These are phyloP conservation scores for Meloidogyne hapla DNA, from an alignment of 1,140 invertebrate genomes.

Conservation along the genomic window DNA sequence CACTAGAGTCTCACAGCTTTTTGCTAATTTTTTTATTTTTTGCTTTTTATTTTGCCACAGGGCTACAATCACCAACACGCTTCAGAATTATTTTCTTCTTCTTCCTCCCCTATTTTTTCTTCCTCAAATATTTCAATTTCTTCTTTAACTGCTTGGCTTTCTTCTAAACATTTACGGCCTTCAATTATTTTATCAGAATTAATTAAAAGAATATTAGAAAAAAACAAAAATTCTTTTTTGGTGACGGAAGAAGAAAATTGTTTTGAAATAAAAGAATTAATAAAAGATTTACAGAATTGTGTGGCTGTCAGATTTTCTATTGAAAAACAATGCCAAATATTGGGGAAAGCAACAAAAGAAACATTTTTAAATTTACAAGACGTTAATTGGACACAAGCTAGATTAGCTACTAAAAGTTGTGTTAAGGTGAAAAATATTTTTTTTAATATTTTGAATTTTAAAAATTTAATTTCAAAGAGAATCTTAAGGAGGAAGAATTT, in stretches of 20 bases:
- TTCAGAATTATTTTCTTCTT: slow-evolving; percentile 1
- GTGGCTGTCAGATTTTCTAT: slow-evolving; percentile 47
- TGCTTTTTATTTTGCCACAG: neutral
- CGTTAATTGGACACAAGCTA: neutral
- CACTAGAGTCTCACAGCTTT: too few relatives aligned
- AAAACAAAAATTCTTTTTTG: neutral
- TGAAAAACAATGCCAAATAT: slow-evolving; percentile 43
- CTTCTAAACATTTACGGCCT: neutral
- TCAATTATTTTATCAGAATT: neutral
- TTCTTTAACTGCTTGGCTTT: neutral
- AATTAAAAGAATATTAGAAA: neutral
- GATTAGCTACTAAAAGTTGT: slow-evolving; percentile 47
- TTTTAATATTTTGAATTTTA: too few relatives aligned
- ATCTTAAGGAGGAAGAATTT: too few relatives aligned
- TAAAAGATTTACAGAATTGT: slow-evolving; percentile 50
- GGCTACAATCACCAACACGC: neutral
- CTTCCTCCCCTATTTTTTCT: neutral
- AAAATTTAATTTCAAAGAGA: too few relatives aligned
- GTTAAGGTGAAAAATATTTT: slow-evolving; percentile 40
- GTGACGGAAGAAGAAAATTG: slow-evolving; percentile 28
- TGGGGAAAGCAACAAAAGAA: slow-evolving; percentile 29
- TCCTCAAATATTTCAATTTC: neutral
- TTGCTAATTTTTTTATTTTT: too few relatives aligned
- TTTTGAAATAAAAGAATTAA: slow-evolving; percentile 26
- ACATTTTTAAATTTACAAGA: neutral